Percentiles rank a stretch among this genome's conserved stretches.
phyloP scores from a whole-genome alignment of 2,113 vertebrate species.

The Barnardius zonarius region DNA sequence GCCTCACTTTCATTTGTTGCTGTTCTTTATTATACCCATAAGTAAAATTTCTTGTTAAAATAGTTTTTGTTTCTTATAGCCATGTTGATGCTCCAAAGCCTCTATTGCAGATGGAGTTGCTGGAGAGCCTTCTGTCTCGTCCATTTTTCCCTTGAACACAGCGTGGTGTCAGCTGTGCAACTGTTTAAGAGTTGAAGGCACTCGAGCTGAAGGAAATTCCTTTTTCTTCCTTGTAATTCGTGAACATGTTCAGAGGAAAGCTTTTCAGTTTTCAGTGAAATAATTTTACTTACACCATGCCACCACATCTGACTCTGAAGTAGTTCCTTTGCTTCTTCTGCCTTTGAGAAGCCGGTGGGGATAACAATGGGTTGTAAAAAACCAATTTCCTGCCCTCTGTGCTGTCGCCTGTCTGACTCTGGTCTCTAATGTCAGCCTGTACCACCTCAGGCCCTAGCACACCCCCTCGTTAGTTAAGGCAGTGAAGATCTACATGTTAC shows the following conservation, averaged over 20 bases:
- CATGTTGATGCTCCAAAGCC: not conserved
- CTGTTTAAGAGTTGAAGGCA: not conserved
- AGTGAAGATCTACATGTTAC: not conserved
- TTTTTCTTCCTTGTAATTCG: not conserved
- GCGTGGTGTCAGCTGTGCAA: rapidly evolving
- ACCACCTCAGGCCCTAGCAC: not conserved
- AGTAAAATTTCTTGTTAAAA: not conserved
- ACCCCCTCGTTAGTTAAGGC: not conserved
- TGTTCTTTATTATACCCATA: not conserved
- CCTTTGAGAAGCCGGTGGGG: not conserved
- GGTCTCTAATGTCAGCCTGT: not conserved
- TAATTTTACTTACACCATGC: not conserved
- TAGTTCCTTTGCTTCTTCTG: not conserved
- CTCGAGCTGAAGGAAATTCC: not conserved
- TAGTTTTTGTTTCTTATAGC: not conserved
- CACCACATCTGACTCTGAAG: not conserved
- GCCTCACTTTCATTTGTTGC: not conserved
- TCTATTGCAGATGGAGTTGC: not conserved
- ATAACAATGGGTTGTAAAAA: slow-evolving; percentile 22
- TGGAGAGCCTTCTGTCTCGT: not conserved
- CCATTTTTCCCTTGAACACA: not conserved
- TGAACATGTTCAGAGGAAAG: not conserved
- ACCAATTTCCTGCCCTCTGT: not conserved
- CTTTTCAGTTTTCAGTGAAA: not conserved
- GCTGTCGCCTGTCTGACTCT: not conserved